phyloP scores from a whole-genome alignment of 2,888 invertebrate genomes.

The Acanthosoma haemorrhoidale region DNA sequence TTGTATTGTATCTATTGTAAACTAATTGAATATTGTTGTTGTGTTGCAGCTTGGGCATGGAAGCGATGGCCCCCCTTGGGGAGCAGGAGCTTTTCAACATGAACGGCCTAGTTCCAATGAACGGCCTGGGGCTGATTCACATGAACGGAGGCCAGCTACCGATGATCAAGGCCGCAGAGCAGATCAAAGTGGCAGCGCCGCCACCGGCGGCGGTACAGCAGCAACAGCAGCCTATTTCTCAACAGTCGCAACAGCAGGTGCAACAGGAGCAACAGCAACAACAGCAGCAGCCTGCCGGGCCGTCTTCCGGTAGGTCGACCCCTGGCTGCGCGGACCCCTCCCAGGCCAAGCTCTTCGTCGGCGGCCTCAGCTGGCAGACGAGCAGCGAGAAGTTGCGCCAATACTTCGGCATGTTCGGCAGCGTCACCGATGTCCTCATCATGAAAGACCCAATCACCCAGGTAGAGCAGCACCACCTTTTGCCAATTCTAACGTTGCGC shows the following conservation, averaged over 20 bases:
- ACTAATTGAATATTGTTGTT: not conserved
- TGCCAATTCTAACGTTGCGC: not conserved
- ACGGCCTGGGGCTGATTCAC: constrained; percentile 40
- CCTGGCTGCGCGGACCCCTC: constrained; percentile 56
- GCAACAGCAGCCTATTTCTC: constrained; percentile 48
- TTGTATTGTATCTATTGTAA: not conserved
- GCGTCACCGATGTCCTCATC: constrained; percentile 84
- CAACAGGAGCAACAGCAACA: constrained; percentile 56
- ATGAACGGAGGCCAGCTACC: constrained; percentile 38
- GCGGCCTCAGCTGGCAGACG: constrained; percentile 89
- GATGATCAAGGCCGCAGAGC: constrained; percentile 34
- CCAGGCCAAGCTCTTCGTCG: constrained; percentile 82
- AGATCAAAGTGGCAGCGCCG: constrained; percentile 44
- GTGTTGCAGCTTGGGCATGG: constrained; percentile 43
- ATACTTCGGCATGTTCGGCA: constrained; percentile 88
- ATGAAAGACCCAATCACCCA: constrained; percentile 93
- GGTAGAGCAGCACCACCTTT: constrained; percentile 53
- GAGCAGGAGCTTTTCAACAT: constrained; percentile 42
- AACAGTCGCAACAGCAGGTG: not conserved
- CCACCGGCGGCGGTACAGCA: constrained; percentile 45
- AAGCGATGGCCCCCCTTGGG: constrained; percentile 41
- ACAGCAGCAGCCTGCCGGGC: constrained; percentile 61
- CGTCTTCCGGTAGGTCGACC: constrained; percentile 49
- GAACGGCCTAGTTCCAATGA: constrained; percentile 42
- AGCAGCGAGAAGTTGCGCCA: constrained; percentile 86